Percentiles rank a stretch among this genome's conserved stretches.
phyloP scores from a whole-genome alignment of 2,888 invertebrate species.

The Teleiodes luculella region DNA sequence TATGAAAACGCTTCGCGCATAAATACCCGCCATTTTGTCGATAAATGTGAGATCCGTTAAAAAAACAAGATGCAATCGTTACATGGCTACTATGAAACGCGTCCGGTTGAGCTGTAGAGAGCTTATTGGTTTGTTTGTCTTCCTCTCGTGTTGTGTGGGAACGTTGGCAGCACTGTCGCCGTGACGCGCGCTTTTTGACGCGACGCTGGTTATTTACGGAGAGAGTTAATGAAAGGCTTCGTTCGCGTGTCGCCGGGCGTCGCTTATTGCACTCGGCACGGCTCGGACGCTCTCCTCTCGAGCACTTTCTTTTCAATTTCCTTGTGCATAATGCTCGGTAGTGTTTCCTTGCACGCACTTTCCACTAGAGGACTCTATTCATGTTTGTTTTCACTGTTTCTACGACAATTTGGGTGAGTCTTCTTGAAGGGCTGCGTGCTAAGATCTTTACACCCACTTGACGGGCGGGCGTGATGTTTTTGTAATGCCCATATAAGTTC shows the following conservation, averaged over 20 bases:
- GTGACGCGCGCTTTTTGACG: conserved; percentile 38
- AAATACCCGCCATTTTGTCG: conserved; percentile 55
- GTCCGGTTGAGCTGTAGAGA: conserved; percentile 39
- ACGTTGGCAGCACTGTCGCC: conserved; percentile 34
- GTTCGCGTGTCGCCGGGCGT: conserved; percentile 54
- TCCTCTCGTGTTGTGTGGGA: conserved; percentile 48
- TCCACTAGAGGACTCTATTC: conserved; percentile 57
- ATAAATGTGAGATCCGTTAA: conserved; percentile 51
- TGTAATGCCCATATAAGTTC: conserved; percentile 31
- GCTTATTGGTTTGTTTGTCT: conserved; percentile 42
- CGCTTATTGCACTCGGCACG: conserved; percentile 70
- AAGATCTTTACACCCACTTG: conserved; percentile 59
- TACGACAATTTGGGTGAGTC: conserved; percentile 59
- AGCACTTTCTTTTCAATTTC: conserved; percentile 74
- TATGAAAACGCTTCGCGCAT: conserved; percentile 45
- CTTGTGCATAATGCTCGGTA: conserved; percentile 69
- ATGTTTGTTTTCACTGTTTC: conserved; percentile 61
- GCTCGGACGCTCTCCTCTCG: conserved; percentile 69
- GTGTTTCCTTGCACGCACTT: conserved; percentile 66
- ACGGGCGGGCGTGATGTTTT: conserved; percentile 48
- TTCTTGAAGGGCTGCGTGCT: conserved; percentile 42
- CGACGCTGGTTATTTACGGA: conserved; percentile 51
- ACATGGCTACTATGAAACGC: conserved; percentile 41
- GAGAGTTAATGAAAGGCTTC: conserved; percentile 67
- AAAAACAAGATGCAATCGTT: conserved; percentile 47